Evolutionary conservation across 1,140 invertebrate genomes (phyloP), one percentile per base, ranked within the genome.

Genomic region (Odontomachus brunneus): DNA sequence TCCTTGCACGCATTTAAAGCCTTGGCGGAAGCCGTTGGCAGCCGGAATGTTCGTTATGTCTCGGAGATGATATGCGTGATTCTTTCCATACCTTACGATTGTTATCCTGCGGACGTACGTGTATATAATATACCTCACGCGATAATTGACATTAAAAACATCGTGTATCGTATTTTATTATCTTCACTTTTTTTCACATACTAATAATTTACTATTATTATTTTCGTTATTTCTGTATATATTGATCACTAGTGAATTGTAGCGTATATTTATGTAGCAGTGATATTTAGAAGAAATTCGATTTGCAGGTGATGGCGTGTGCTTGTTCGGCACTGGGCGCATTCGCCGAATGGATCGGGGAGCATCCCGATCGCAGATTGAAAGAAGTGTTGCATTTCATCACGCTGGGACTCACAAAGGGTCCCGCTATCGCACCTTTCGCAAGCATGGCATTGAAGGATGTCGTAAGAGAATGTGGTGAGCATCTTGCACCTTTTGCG

Each of bases 371-470:
- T 12, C 93, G 97, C 19, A 94, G 98, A 88, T 94, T 97, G 2
- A 95, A 96, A 66, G 96, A 95, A 48, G 94, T 97, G 11, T 92
- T 97, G 63, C 95, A 95, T 9, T 93, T 97, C 1, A 94, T 97
- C 3, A 95, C 96, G n/a, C 94, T 95, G 17, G 97, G 97, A 5
- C 92, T 98, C 29, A 93, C 94, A 1, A 96, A 96, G 85, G 90
- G 92, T 2, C 92, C 95, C 0, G 95, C 97, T 19, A 95, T 97
- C n/a, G 95, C 97, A 0, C 95, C 96, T 1, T 95, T 96, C 71
- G 97, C 98, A 0, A 98, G 98, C 14, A 96, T 98, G 92, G 97
- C 98, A 3, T 94, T 99, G 0, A 98, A 98, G 90, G 98, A 98
- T 87, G 95, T 99, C 26, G 96, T 97, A 2, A 94, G 96, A 22